phyloP scores from a whole-genome alignment of 2,797 vertebrate genomes.

The Taeniopygia guttata region DNA sequence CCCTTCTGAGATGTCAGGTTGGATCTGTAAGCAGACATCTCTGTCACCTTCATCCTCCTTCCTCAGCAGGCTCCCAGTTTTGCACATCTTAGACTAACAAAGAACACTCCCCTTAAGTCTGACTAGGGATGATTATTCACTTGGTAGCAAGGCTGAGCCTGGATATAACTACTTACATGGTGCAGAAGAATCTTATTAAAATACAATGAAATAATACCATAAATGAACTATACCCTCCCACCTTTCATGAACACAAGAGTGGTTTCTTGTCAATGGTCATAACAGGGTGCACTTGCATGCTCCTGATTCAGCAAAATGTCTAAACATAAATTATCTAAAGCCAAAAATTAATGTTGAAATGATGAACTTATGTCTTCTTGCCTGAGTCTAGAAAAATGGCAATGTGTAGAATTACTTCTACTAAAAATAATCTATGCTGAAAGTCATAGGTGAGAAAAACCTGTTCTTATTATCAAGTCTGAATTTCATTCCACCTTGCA shows the following conservation, averaged over 20 bases:
- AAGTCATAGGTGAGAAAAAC: background rate
- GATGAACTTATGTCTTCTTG: background rate
- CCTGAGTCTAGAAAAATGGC: background rate
- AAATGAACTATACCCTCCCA: background rate
- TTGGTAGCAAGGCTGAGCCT: background rate
- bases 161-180: background rate
- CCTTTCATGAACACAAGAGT: background rate
- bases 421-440: background rate
- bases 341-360: background rate
- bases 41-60: background rate
- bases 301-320: background rate
- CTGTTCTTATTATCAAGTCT: background rate
- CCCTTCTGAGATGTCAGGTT: background rate
- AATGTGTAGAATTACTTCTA: background rate
- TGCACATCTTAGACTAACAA: background rate
- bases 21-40: background rate
- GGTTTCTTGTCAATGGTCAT: background rate
- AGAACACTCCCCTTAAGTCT: background rate
- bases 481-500: background rate
- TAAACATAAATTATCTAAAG: background rate
- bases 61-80: background rate
- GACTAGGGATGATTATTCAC: background rate
- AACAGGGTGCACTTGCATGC: background rate
- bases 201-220: rapidly evolving
- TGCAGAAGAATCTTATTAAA: background rate